Conservation (phyloP, 2,113 vertebrate genomes). For the Lepus timidus region DNA sequence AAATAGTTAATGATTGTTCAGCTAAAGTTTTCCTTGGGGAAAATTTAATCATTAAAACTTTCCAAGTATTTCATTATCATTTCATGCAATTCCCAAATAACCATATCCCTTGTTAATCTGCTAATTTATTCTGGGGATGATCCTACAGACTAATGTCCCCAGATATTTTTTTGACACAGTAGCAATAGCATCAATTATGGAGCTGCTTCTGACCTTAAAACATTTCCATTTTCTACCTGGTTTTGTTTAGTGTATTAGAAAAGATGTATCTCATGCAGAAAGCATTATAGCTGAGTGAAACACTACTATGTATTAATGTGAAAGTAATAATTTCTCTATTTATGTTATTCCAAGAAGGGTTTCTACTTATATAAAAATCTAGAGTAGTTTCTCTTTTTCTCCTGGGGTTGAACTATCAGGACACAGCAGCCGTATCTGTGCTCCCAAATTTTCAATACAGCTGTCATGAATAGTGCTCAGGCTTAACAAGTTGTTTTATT, state of each 20-base stretch:
- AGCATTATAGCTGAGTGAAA: background rate
- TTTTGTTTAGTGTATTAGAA: background rate
- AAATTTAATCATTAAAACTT: constrained; percentile 78
- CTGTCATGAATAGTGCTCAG: accelerated
- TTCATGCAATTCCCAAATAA: constrained; percentile 65
- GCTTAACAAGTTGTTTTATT: background rate
- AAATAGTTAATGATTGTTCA: constrained; percentile 74
- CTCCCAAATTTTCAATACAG: background rate
- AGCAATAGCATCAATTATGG: background rate
- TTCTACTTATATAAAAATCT: background rate
- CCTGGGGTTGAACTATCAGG: background rate
- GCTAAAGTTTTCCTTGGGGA: constrained; percentile 69
- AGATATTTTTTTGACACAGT: constrained; percentile 46
- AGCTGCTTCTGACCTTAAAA: constrained; percentile 26
- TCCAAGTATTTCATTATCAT: constrained; percentile 71
- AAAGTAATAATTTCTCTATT: background rate
- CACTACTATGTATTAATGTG: background rate
- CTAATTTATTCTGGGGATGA: constrained; percentile 71
- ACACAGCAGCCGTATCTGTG: background rate
- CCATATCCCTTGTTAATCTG: constrained; percentile 57
- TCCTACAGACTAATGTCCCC: constrained; percentile 12
- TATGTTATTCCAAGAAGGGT: accelerated
- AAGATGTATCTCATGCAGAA: background rate
- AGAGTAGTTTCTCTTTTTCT: background rate
- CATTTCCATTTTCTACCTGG: constrained; percentile 30